A percentile compares a stretch with the other conserved stretches of the same genome.
phyloP scores from a whole-genome alignment of 2,113 vertebrate genomes.

The Labeo rohita region DNA sequence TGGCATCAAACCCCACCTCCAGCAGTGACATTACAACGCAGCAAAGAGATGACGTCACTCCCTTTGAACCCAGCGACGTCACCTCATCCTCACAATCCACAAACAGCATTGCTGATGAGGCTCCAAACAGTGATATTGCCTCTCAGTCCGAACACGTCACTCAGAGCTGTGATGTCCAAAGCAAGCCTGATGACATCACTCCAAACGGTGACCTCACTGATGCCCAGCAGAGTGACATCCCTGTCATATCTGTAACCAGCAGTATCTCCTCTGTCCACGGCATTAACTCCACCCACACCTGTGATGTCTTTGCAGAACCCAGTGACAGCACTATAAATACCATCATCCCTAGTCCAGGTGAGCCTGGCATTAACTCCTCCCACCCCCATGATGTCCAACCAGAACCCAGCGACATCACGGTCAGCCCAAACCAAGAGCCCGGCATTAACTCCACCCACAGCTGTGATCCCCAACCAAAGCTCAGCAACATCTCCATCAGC shows the following conservation, averaged over 20 bases:
- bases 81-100: constrained; percentile 16
- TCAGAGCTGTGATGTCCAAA: constrained; percentile 16
- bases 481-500: too few species aligned
- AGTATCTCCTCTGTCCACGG: background rate
- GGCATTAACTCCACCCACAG: background rate
- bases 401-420: background rate
- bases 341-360: background rate
- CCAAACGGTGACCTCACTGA: background rate
- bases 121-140: constrained; percentile 8
- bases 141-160: constrained; percentile 28
- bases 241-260: constrained; percentile 8
- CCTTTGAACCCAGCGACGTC: background rate
- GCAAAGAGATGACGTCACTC: constrained; percentile 22
- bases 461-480: background rate
- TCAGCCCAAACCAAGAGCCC: background rate
- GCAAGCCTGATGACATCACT: constrained; percentile 20
- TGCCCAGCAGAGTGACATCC: background rate
- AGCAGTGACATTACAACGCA: constrained; percentile 27
- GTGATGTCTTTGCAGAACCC: background rate
- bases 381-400: background rate
- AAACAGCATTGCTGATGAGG: background rate
- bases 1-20: constrained; percentile 21
- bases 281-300: background rate
- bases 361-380: background rate
- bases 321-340: background rate